Evolutionary conservation across 35 echinoderm and acorn worm species (phyloP).

Genomic region (Antedon bifida): DNA sequence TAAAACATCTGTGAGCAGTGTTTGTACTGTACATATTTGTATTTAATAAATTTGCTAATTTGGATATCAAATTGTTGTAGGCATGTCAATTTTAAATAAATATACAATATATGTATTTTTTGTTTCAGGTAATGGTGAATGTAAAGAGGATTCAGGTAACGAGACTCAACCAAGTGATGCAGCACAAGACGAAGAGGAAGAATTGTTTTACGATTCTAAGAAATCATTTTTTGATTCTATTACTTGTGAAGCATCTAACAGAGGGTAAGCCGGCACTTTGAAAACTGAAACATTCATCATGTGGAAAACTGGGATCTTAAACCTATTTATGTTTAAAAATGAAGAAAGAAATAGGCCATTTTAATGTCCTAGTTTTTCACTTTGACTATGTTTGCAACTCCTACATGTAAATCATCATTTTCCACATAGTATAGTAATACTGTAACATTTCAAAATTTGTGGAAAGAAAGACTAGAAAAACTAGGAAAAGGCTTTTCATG

Average conservation of each 20-base stretch:
- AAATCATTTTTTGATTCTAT: slow-evolving; percentile 99
- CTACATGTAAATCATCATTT: too few species aligned
- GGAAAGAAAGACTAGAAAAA: too few species aligned
- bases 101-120: too few species aligned
- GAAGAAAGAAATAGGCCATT: background rate
- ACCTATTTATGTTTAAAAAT: slow-evolving; percentile 4
- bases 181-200: slow-evolving; percentile 54
- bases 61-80: too few species aligned
- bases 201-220: slow-evolving; percentile 45
- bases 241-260: slow-evolving; percentile 62
- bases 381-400: too few species aligned
- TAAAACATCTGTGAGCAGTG: too few species aligned
- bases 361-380: background rate
- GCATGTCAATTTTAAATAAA: too few species aligned
- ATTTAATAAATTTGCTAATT: too few species aligned
- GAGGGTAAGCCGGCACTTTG: slow-evolving; percentile 47
- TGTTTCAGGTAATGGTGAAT: background rate
- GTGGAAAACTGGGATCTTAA: background rate
- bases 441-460: too few species aligned
- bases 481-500: too few species aligned
- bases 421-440: too few species aligned
- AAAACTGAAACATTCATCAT: background rate
- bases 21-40: too few species aligned
- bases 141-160: slow-evolving; percentile 56
- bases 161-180: slow-evolving; percentile 57